Evolutionary conservation across 1,140 invertebrate species (phyloP).

Genomic region (Maconellicoccus hirsutus): DNA sequence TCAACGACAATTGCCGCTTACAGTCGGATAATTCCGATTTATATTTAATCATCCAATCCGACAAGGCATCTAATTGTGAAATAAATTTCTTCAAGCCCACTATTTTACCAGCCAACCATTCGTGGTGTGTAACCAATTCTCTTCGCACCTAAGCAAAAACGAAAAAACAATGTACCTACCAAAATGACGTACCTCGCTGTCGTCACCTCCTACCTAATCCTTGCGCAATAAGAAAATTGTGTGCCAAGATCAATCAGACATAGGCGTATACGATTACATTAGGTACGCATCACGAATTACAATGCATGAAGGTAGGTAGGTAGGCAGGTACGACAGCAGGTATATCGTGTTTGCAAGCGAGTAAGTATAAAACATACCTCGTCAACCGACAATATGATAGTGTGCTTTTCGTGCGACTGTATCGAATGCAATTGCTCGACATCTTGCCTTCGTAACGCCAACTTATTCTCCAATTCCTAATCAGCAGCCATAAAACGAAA

Average conservation of each 20-base stretch:
- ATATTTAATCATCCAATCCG: conserved; percentile 43
- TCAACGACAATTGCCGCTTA: background rate
- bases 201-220: too few species aligned
- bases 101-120: conserved; percentile 42
- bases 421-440: background rate
- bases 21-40: conserved; percentile 31
- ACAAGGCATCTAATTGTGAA: conserved; percentile 43
- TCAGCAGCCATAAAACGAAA: background rate
- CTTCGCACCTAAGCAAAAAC: background rate
- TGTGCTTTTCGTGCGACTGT: conserved; percentile 3
- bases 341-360: too few species aligned
- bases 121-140: background rate
- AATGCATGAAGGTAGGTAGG: background rate
- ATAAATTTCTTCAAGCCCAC: conserved; percentile 45
- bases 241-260: too few species aligned
- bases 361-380: conserved; percentile 1
- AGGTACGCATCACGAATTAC: too few species aligned
- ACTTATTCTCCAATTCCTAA: conserved; percentile 9
- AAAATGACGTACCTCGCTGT: background rate
- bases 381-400: background rate
- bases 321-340: background rate
- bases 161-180: background rate
- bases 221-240: too few species aligned
- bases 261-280: too few species aligned
- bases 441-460: background rate